Conservation (phyloP, 2,888 invertebrate species). For the Dorcus hopei region DNA sequence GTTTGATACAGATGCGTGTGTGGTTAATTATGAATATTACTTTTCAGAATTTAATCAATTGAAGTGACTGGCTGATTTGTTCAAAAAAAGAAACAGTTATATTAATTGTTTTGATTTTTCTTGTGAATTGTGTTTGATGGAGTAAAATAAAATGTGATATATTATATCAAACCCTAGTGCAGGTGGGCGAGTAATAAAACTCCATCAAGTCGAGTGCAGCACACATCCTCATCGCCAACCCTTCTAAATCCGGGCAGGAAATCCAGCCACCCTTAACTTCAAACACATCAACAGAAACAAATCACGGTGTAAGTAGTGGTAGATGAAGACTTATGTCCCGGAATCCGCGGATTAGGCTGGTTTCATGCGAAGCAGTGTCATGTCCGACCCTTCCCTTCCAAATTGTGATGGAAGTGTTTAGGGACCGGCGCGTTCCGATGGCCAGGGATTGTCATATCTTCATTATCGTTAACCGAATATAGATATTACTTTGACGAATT, state of each 20-base stretch:
- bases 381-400: neutral
- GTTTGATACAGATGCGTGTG: no score
- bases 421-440: neutral
- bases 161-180: no score
- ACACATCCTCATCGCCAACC: conserved; percentile 44
- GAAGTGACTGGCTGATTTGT: no score
- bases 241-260: conserved; percentile 38
- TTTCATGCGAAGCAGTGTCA: neutral
- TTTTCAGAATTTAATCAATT: no score
- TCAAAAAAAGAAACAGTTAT: no score
- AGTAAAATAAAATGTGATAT: no score
- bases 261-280: conserved; percentile 31
- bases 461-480: no score
- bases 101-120: no score
- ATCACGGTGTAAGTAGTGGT: conserved; percentile 43
- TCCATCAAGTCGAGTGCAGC: conserved; percentile 18
- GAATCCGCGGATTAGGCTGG: conserved; percentile 36
- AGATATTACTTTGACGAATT: no score
- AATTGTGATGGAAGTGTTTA: neutral
- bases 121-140: no score
- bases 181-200: conserved; percentile 7
- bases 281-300: conserved; percentile 39
- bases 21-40: no score
- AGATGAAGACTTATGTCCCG: conserved; percentile 46
- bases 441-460: no score